A percentile compares a stretch with the other conserved stretches of the same genome.
Conservation (phyloP, 2,113 vertebrate genomes). For the Chaenocephalus aceratus region DNA sequence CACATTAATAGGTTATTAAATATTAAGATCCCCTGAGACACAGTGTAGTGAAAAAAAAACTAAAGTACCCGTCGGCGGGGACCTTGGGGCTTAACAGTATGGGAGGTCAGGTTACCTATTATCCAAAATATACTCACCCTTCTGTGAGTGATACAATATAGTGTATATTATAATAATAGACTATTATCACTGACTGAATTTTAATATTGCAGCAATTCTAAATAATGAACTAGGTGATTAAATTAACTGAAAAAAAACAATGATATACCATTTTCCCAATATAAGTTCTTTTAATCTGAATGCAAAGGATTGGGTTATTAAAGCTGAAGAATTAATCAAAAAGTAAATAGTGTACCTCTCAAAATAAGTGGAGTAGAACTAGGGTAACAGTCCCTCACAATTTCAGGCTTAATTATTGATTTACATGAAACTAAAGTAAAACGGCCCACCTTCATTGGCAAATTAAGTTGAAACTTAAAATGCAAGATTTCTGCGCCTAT, state of each 20-base stretch:
- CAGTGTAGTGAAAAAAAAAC: too few species aligned
- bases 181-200: neutral
- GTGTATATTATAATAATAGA: neutral
- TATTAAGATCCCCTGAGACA: too few species aligned
- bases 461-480: neutral
- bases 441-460: neutral
- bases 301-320: neutral
- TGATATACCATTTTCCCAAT: neutral
- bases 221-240: too few species aligned
- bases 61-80: too few species aligned
- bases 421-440: neutral
- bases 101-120: neutral
- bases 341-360: neutral
- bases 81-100: neutral
- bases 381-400: neutral
- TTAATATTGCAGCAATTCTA: neutral
- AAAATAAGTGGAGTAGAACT: neutral
- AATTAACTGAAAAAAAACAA: neutral
- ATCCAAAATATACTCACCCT: neutral
- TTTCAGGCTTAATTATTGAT: neutral
- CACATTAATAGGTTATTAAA: too few species aligned
- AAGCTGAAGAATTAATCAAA: conserved; percentile 1
- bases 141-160: neutral
- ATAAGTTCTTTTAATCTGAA: neutral
- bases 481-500: too few species aligned